A percentile compares a stretch with the other conserved stretches of the same genome.
Conservation (phyloP, 2,797 vertebrate genomes). For the Coccyzus lansbergi region DNA sequence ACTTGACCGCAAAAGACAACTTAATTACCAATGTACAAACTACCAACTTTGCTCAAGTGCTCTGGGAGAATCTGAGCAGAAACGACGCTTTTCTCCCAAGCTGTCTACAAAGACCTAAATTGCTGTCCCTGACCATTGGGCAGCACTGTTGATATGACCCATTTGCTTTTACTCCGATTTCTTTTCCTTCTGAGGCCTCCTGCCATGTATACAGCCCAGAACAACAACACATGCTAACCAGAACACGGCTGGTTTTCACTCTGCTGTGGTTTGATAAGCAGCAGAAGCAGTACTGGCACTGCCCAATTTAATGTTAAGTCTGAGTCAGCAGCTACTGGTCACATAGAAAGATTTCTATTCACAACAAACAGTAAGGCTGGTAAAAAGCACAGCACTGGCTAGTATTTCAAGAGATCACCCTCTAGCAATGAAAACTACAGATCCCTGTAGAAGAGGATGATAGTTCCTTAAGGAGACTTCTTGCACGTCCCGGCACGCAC, state of each 20-base stretch:
- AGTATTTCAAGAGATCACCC: background rate
- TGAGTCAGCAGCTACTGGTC: background rate
- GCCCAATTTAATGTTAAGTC: background rate
- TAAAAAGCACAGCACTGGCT: background rate
- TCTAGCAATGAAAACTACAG: background rate
- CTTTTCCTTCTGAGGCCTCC: background rate
- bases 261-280: background rate
- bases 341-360: background rate
- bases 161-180: background rate
- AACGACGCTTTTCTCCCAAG: background rate
- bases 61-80: background rate
- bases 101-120: fast-evolving
- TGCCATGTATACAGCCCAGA: background rate
- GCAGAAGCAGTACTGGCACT: background rate
- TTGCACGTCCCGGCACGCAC: background rate
- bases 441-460: background rate
- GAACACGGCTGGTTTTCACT: background rate
- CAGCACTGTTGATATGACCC: background rate
- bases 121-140: fast-evolving
- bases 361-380: background rate
- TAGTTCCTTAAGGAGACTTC: background rate
- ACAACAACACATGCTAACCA: background rate
- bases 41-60: background rate
- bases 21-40: background rate
- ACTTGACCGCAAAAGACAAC: background rate